Conservation (phyloP, 92 coral and sea anemone genomes). For the Epizoanthus rinbou region DNA sequence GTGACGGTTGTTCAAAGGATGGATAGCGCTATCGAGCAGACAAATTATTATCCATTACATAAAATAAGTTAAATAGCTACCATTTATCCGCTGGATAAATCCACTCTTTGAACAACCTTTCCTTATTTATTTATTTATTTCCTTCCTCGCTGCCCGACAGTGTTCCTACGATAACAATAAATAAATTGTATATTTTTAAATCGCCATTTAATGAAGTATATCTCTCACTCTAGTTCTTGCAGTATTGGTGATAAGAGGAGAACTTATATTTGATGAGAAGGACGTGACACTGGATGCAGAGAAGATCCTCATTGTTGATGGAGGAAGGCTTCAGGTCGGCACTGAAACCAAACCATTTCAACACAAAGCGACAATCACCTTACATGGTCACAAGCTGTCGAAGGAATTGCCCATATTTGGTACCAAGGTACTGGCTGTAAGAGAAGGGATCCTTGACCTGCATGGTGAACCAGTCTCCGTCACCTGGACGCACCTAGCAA, state of each 20-base stretch:
- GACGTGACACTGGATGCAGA: constrained; percentile 79
- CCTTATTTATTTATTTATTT: too few species aligned
- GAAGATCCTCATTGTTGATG: constrained; percentile 82
- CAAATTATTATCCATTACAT: too few species aligned
- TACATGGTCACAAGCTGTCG: constrained; percentile 73
- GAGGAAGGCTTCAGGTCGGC: constrained; percentile 87
- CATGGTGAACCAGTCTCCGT: constrained; percentile 81
- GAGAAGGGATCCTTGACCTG: constrained; percentile 89
- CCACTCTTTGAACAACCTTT: too few species aligned
- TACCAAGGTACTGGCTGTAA: constrained; percentile 84
- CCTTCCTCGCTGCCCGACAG: too few species aligned
- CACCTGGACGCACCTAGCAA: constrained; percentile 91
- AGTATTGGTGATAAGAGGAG: constrained; percentile 79
- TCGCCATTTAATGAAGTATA: too few species aligned
- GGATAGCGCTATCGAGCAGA: too few species aligned
- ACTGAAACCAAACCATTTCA: constrained; percentile 74
- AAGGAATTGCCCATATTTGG: constrained; percentile 86
- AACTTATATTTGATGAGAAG: constrained; percentile 85
- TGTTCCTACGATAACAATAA: too few species aligned
- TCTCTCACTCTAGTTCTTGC: constrained; percentile 53
- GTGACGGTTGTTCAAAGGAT: too few species aligned
- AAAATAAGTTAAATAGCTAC: too few species aligned
- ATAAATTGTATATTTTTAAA: too few species aligned
- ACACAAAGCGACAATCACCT: constrained; percentile 84
- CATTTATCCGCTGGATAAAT: too few species aligned